Percentiles rank a stretch among this genome's conserved stretches.
Conservation (phyloP, 2,113 vertebrate genomes). For the Halcyon senegalensis region DNA sequence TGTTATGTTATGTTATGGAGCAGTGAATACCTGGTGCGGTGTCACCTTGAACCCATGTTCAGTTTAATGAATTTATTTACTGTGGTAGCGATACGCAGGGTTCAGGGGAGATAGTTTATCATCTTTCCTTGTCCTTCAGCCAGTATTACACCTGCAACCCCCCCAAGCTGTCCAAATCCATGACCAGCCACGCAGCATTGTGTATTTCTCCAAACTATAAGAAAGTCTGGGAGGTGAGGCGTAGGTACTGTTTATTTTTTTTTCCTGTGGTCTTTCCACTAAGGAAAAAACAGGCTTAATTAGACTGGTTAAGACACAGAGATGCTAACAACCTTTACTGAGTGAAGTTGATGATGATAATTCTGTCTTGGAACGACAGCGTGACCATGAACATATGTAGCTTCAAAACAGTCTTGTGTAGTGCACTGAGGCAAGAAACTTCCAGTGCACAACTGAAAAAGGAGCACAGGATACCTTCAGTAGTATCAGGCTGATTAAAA, state of each 20-base stretch:
- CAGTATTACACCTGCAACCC: neutral
- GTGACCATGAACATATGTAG: neutral
- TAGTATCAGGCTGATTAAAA: neutral
- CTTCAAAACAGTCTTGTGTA: constrained; percentile 9
- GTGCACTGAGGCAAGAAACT: neutral
- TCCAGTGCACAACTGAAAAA: neutral
- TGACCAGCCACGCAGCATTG: neutral
- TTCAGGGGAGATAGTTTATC: neutral
- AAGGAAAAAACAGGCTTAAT: constrained; percentile 32
- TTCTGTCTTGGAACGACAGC: neutral
- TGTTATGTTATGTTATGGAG: neutral
- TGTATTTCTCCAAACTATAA: neutral
- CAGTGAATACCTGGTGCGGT: neutral
- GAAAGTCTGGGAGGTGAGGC: neutral
- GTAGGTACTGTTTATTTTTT: neutral
- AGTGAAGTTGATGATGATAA: neutral
- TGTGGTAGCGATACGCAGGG: neutral
- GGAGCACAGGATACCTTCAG: neutral
- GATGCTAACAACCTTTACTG: constrained; percentile 26
- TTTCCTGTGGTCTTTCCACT: neutral
- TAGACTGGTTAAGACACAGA: constrained; percentile 6
- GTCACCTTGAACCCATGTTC: neutral
- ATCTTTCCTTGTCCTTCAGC: neutral
- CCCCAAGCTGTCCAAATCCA: neutral
- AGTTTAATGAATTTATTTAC: neutral